These are phyloP conservation scores for Rhadina sibilatrix DNA, from an alignment of 2,113 vertebrate species.

Conservation along the genomic window DNA sequence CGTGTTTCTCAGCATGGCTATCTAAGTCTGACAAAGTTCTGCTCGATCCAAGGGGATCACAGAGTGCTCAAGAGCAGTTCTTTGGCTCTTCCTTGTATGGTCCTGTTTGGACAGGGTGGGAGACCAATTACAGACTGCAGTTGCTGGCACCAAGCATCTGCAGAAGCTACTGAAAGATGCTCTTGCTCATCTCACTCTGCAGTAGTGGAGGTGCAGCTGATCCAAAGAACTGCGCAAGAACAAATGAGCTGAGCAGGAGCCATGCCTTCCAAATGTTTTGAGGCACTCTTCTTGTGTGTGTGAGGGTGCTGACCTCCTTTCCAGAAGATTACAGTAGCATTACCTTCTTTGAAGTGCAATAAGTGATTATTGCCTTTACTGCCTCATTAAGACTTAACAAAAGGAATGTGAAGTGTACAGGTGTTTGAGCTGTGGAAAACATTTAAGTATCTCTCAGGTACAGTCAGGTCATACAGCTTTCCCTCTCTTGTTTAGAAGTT, in stretches of 20 bases:
- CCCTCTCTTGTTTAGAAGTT: neutral
- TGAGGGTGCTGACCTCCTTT: neutral
- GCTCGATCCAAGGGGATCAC: neutral
- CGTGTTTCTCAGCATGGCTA: rapidly evolving
- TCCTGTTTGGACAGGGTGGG: neutral
- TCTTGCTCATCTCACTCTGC: rapidly evolving
- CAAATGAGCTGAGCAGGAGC: neutral
- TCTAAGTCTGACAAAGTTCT: neutral
- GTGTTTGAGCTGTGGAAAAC: neutral
- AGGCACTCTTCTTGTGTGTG: neutral
- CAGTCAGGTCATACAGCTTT: neutral
- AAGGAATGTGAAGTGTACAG: neutral
- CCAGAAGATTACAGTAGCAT: neutral
- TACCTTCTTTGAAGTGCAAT: neutral
- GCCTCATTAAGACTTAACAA: neutral
- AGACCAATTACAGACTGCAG: neutral
- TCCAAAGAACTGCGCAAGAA: neutral
- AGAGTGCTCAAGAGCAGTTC: neutral
- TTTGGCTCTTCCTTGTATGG: neutral
- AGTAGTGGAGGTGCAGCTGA: neutral
- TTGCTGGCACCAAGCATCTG: neutral
- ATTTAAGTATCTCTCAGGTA: neutral
- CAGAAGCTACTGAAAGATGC: neutral
- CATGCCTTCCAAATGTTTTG: neutral
- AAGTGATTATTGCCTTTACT: neutral